Conservation (phyloP, 2,113 vertebrate species). For the Pelobates fuscus region DNA sequence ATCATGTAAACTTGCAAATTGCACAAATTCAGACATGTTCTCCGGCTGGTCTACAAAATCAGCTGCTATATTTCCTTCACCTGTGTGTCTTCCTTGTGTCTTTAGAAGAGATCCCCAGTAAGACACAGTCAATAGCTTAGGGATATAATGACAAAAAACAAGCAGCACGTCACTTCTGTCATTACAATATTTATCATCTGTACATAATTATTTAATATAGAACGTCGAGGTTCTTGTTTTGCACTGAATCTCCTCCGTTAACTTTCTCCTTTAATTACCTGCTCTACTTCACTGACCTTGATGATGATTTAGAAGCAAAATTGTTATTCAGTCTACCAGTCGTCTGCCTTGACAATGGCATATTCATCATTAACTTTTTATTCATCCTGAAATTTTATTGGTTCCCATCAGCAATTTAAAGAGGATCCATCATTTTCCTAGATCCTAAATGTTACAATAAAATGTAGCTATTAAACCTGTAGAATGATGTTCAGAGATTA, state of each 20-base stretch:
- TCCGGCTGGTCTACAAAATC: too few relatives aligned
- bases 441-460: too few relatives aligned
- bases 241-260: background rate
- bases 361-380: slow-evolving; percentile 27
- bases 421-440: too few relatives aligned
- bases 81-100: background rate
- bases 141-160: background rate
- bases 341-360: slow-evolving; percentile 10
- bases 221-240: background rate
- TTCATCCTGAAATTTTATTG: background rate
- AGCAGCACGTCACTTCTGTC: background rate
- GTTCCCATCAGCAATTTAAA: background rate
- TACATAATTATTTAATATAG: background rate
- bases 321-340: slow-evolving; percentile 22
- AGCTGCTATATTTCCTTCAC: too few relatives aligned
- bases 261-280: slow-evolving; percentile 14
- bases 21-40: too few relatives aligned
- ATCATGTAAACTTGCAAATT: too few relatives aligned
- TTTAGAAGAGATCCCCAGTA: background rate
- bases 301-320: slow-evolving; percentile 36
- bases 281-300: slow-evolving; percentile 24
- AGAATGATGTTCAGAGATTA: background rate
- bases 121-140: background rate
- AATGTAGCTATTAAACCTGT: background rate
- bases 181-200: slow-evolving; percentile 1